phyloP scores from a whole-genome alignment of 2,888 invertebrate genomes.

The Shargacucullia verbasci region DNA sequence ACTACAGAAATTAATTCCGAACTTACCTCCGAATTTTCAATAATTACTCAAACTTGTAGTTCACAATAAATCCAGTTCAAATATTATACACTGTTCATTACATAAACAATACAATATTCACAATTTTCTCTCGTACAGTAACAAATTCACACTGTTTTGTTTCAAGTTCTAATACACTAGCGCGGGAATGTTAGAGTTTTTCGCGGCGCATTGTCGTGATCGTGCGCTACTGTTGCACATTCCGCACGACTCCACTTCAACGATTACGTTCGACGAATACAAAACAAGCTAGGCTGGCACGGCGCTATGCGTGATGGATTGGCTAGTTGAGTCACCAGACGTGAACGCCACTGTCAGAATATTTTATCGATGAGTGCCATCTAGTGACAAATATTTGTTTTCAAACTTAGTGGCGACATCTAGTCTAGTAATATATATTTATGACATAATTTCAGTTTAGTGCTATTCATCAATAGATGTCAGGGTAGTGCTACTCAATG shows the following conservation, averaged over 20 bases:
- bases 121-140: slow-evolving; percentile 72
- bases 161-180: slow-evolving; percentile 71
- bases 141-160: slow-evolving; percentile 81
- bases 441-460: background rate
- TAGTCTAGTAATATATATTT: slow-evolving; percentile 21
- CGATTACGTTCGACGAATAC: slow-evolving; percentile 83
- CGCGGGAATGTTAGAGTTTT: slow-evolving; percentile 79
- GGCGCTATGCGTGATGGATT: slow-evolving; percentile 46
- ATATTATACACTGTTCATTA: slow-evolving; percentile 71
- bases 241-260: slow-evolving; percentile 75
- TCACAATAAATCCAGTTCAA: slow-evolving; percentile 69
- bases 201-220: slow-evolving; percentile 76
- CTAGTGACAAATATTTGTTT: slow-evolving; percentile 54
- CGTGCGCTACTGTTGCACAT: slow-evolving; percentile 75
- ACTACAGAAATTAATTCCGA: background rate
- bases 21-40: slow-evolving; percentile 71
- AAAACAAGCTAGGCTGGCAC: slow-evolving; percentile 65
- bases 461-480: slow-evolving; percentile 60
- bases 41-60: slow-evolving; percentile 35
- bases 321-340: slow-evolving; percentile 53
- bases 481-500: slow-evolving; percentile 11
- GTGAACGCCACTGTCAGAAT: slow-evolving; percentile 3
- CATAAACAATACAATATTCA: slow-evolving; percentile 69
- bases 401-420: slow-evolving; percentile 47
- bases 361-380: slow-evolving; percentile 54